Base-by-base conservation (phyloP, 2,888 invertebrate species). In the Dolichomitus sp. region DNA sequence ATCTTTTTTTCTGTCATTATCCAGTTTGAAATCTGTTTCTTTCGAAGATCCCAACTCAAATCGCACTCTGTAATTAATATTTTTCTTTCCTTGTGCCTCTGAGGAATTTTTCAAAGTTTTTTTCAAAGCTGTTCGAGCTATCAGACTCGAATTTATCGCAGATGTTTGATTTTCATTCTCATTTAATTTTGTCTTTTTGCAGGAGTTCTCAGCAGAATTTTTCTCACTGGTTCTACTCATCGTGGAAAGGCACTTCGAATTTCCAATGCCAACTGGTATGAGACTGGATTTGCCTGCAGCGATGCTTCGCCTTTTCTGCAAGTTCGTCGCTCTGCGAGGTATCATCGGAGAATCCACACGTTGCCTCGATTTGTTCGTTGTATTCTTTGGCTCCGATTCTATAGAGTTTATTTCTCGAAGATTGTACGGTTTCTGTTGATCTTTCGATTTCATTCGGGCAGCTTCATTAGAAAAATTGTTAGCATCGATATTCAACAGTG, bases 181-280 rank as follows among this genome's bases (percentile, higher is more conserved):
- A 57, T 52, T 30, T 1, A 9, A 33, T 5, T 59, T 61, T n/a
- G 12, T 33, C 7, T 68, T 40, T 14, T 45, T 19, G 27, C 11
- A 19, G 23, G 40, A 19, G 7, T 1, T 3, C 5, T 23, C 23
- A 33, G n/a, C 17, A 3, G 61, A 5, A 14, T 40, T 37, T 45
- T 72, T 70, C 17, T 75, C 69, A 5, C 30, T 14, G 4, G 52
- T 5, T 52, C 45, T 33, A 14, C 6, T 75, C 33, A 11, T 7
- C 30, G 42, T 45, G 17, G 42, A 23, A 30, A 33, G n/a, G 17
- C 5, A 14, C 30, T 57, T 74, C 12, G 33, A 6, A 14, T 57
- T n/a, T 33, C 12, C 61, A 54, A 68, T 57, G 45, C 50, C 59
- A 37, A 83, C 52, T 19, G 82, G 82, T 79, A 80, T 66, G 37